Base-by-base conservation (phyloP, 2,797 vertebrate genomes). In the Cercopithecus neglectus region DNA sequence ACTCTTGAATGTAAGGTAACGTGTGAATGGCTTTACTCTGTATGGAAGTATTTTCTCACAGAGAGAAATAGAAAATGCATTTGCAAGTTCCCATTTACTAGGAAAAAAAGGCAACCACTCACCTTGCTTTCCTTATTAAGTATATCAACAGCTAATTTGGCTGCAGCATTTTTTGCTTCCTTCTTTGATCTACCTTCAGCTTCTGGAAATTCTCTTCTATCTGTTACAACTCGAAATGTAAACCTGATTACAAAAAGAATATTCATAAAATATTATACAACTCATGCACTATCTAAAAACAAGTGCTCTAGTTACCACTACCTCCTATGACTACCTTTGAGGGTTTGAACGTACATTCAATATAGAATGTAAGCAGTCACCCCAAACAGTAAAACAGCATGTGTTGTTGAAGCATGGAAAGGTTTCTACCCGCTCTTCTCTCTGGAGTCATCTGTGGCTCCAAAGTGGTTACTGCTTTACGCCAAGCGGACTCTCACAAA, bases 161-260 rank as follows among this genome's bases (percentile, higher is more conserved):
- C 99, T 41, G 98, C 99, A 46, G 1, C 24, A 67, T 97, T 98
- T 98, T 0, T 99, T 72, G 99, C 99, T 14, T 98, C 97, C 86
- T 97, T 98, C 96, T 98, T 98, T 84, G 41, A 85, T 98, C 46
- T 98, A 55, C 98, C 99, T 93, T 79, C 95, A 6, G 96, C 98
- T 84, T 0, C 2, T 72, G 97, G 96, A 84, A 98, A 99, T 64
- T 74, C 0, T 90, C 0, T 33, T 0, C 0, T 0, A 0, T 81
- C 2, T 96, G 99, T 96, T 96, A 33, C 70, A 91, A 97, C 95
- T 81, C 48, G 50, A 96, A 98, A 28, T 4, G 95, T 99, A 97
- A 98, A 99, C 95, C 99, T 99, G 96, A 64, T 98, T 94, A 36
- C 22, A 98, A 98, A 50, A 50, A 74, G 95, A 97, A 92, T 55